Percentiles rank a stretch among this genome's conserved stretches.
Conservation (phyloP, 1,140 invertebrate species). For the Bombus confusus region DNA sequence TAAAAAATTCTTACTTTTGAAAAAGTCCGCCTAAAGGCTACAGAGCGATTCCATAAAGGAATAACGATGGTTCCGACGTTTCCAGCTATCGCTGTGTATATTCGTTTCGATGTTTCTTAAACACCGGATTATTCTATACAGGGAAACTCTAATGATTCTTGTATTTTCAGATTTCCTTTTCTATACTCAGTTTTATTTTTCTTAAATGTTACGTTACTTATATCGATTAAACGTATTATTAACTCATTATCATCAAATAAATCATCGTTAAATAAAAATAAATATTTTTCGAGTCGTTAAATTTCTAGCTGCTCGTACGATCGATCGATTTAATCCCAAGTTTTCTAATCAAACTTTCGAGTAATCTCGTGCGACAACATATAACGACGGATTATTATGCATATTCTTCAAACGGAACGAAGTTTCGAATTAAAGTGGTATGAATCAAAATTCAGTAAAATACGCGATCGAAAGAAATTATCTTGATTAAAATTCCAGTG, state of each 20-base stretch:
- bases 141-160: not conserved
- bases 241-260: too few species aligned
- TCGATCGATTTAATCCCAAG: not conserved
- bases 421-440: not conserved
- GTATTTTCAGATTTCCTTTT: not conserved
- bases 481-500: not conserved
- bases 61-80: not conserved
- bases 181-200: not conserved
- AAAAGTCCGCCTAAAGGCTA: fast-evolving
- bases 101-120: not conserved
- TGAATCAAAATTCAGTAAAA: not conserved
- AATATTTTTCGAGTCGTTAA: not conserved
- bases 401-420: not conserved
- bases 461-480: constrained; percentile 5
- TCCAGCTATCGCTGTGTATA: not conserved
- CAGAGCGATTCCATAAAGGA: not conserved
- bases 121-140: not conserved
- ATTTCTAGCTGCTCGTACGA: not conserved
- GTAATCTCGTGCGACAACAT: not conserved
- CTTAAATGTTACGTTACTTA: not conserved
- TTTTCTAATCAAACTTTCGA: not conserved
- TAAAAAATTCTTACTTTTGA: not conserved
- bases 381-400: not conserved
- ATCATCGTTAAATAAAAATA: not conserved
- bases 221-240: not conserved